Conservation (phyloP, 2,888 invertebrate genomes). For the Spicauda simplicius region DNA sequence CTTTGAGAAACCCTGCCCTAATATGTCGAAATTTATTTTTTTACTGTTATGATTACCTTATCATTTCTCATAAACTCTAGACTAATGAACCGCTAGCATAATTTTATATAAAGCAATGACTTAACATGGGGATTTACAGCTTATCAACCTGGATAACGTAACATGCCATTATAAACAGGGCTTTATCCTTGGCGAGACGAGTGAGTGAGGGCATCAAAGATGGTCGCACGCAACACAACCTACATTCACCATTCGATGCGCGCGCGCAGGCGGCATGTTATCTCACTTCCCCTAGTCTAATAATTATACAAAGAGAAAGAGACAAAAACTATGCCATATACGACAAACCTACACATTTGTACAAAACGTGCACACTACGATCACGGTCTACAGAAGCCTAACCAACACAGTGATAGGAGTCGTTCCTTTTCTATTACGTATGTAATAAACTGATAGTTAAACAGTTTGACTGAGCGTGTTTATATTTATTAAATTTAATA, state of each 20-base stretch:
- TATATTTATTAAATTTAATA: neutral
- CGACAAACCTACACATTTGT: constrained; percentile 58
- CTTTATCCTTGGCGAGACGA: constrained; percentile 72
- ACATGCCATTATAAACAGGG: constrained; percentile 59
- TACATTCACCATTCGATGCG: constrained; percentile 81
- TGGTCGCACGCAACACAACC: constrained; percentile 79
- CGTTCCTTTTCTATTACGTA: constrained; percentile 8
- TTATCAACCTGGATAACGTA: neutral
- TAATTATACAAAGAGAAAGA: constrained; percentile 48
- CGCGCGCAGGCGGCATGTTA: constrained; percentile 61
- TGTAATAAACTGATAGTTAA: neutral
- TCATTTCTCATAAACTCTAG: no score
- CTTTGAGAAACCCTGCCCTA: no score
- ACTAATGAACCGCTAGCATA: no score
- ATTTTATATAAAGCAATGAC: no score
- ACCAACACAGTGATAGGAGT: constrained; percentile 9
- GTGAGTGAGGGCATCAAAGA: constrained; percentile 76
- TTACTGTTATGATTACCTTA: no score
- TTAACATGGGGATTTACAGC: no score
- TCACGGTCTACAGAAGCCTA: constrained; percentile 62
- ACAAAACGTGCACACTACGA: constrained; percentile 50
- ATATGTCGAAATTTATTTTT: no score
- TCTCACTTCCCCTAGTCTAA: constrained; percentile 61
- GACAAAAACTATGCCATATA: constrained; percentile 56
- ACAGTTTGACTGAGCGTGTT: neutral